phyloP scores from a whole-genome alignment of 2,113 vertebrate genomes.

The Notarius lentiginosus region DNA sequence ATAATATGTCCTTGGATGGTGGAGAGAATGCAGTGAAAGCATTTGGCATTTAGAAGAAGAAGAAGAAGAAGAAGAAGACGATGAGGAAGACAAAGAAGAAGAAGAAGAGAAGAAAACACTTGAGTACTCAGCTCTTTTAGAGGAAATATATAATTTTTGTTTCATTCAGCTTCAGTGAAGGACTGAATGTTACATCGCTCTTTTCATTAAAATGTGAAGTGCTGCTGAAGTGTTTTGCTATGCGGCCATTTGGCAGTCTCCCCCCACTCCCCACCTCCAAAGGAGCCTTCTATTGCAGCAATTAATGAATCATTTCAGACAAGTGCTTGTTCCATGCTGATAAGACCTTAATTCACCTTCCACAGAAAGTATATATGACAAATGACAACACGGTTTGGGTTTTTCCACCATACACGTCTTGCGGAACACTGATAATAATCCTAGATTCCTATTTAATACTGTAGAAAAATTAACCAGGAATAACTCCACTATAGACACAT shows the following conservation, averaged over 20 bases:
- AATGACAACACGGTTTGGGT: constrained; percentile 18
- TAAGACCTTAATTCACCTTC: constrained; percentile 31
- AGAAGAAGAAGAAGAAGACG: too few relatives aligned
- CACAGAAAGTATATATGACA: constrained; percentile 23
- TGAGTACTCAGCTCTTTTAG: constrained; percentile 1
- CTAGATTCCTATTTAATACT: too few relatives aligned
- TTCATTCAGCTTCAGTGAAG: not conserved
- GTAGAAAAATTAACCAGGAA: too few relatives aligned
- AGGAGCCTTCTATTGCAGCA: constrained; percentile 21
- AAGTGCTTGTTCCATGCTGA: constrained; percentile 16
- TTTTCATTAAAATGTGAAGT: constrained; percentile 16
- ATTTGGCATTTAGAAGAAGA: not conserved
- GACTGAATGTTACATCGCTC: not conserved
- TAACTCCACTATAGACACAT: too few relatives aligned
- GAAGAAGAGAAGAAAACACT: not conserved
- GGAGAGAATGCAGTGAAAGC: not conserved
- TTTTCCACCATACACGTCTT: constrained; percentile 16
- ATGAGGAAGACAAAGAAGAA: too few relatives aligned
- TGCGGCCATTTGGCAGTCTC: not conserved
- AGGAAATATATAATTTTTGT: not conserved
- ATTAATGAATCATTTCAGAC: constrained; percentile 33
- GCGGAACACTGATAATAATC: not conserved
- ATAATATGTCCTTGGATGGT: not conserved
- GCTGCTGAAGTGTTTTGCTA: not conserved
- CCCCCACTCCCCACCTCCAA: not conserved